Conservation (phyloP, 1,140 invertebrate species). For the Radopholus similis region DNA sequence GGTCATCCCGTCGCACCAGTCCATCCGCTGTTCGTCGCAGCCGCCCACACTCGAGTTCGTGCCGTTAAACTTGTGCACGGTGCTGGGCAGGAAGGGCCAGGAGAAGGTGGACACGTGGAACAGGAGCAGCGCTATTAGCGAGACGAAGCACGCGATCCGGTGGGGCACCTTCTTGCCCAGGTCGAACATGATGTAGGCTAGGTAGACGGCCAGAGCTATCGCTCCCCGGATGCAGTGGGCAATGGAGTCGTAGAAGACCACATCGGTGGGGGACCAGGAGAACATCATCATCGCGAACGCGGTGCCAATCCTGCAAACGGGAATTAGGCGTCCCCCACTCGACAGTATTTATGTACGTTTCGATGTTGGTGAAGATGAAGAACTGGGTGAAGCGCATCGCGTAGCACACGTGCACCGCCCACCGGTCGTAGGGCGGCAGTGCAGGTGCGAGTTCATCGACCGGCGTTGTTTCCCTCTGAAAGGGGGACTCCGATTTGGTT, state of each 20-base stretch:
- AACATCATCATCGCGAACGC: slow-evolving; percentile 44
- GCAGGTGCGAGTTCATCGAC: not conserved
- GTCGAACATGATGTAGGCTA: slow-evolving; percentile 33
- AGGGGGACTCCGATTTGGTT: not conserved
- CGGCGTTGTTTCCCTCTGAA: slow-evolving; percentile 7
- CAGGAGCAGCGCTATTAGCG: slow-evolving; percentile 15
- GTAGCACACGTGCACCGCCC: slow-evolving; percentile 22
- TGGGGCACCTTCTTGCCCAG: slow-evolving; percentile 30
- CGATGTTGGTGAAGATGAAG: slow-evolving; percentile 30
- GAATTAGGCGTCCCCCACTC: not conserved
- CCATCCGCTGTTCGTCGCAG: slow-evolving; percentile 10
- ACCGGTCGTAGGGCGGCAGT: slow-evolving; percentile 25
- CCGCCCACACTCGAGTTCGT: too few relatives aligned
- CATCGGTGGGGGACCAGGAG: slow-evolving; percentile 17
- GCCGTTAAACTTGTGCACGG: slow-evolving; percentile 13
- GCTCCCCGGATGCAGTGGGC: slow-evolving; percentile 21
- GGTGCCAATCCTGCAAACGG: slow-evolving; percentile 21
- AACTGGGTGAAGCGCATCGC: slow-evolving; percentile 38
- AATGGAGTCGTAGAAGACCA: slow-evolving; percentile 23
- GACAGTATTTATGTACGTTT: slow-evolving; percentile 24
- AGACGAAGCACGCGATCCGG: slow-evolving; percentile 12
- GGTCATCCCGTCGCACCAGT: slow-evolving; percentile 23
- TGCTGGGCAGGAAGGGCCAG: slow-evolving; percentile 31
- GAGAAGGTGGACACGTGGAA: slow-evolving; percentile 39
- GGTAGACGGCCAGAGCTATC: slow-evolving; percentile 16